Evolutionary conservation across 2,888 invertebrate species (phyloP), one percentile per base, ranked within the genome.

Genomic region (Automeris io): DNA sequence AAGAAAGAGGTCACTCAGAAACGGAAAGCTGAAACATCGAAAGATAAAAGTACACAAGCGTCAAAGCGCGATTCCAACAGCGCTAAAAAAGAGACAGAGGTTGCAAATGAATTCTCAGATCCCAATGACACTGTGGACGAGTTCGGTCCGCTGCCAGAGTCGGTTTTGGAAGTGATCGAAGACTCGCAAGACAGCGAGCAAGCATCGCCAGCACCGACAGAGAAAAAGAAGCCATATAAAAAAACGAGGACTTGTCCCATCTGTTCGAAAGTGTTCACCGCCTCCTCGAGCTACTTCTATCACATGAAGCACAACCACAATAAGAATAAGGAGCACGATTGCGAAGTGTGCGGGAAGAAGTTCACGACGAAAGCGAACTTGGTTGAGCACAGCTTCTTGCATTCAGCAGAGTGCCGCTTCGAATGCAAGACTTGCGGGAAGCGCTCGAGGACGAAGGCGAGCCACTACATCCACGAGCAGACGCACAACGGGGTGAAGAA

Each of bases 261-360:
- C 23, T 88, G 88, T 52, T 67, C 69, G 2, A 88, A 87, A 47
- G 66, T 64, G 34, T 89, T 85, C 60, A 66, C 59, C 1, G 81
- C 81, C n/a, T 58, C 78, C 0, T 87, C 87, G 2, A 85, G 85
- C 54, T 77, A 86, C 45, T 83, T 83, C 57, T 88, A 89, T 50
- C 90, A 90, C 54, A 54, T 88, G 45, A 87, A 82, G 43, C 73
- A 88, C 54, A 69, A 71, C 7, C 89, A 90, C 61, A 63, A 60
- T 1, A 69, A 71, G 6, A 60, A 67, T 16, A 79, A 80, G 42
- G 78, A 83, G 38, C 79, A 86, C 59, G 67, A 67, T 23, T 90
- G 90, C 51, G 70, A 73, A 3, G 63, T 74, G 26, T 89, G 90
- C 58, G 81, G 79, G 0, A 69, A 77, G 24, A 70, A 63, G 32